phyloP scores from a whole-genome alignment of 2,797 vertebrate species.

The Microctenopoma lineatum region DNA sequence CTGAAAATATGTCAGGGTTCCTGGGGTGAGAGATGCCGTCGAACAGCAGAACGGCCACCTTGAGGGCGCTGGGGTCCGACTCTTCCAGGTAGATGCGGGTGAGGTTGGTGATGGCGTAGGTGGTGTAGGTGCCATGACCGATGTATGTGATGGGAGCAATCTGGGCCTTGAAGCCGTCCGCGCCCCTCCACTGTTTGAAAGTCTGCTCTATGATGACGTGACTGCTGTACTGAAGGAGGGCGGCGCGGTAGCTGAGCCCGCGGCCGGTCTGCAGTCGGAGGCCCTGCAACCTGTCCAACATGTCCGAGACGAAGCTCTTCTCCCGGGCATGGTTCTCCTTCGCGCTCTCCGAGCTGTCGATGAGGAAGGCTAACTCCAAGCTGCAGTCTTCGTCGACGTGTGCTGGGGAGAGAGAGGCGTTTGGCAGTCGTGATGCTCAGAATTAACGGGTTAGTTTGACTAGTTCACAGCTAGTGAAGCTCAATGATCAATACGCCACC shows the following conservation, averaged over 20 bases:
- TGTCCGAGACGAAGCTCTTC: constrained; percentile 86
- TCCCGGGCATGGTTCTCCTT: constrained; percentile 91
- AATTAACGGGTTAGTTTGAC: neutral
- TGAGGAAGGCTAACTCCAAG: constrained; percentile 89
- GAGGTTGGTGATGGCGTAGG: constrained; percentile 93
- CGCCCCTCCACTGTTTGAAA: constrained; percentile 88
- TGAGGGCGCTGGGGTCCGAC: constrained; percentile 81
- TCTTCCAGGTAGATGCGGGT: constrained; percentile 90
- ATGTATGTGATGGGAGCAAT: constrained; percentile 86
- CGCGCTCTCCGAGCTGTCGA: constrained; percentile 93
- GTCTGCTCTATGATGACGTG: constrained; percentile 88
- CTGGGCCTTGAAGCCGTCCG: constrained; percentile 84
- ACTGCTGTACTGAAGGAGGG: constrained; percentile 93
- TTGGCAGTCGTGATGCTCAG: neutral
- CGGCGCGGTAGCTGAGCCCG: constrained; percentile 83
- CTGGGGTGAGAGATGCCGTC: constrained; percentile 90
- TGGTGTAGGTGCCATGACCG: constrained; percentile 92
- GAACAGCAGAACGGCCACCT: constrained; percentile 88
- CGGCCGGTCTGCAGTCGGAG: constrained; percentile 83
- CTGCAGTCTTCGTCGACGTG: constrained; percentile 83
- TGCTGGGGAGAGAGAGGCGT: constrained; percentile 35
- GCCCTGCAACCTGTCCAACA: constrained; percentile 83
- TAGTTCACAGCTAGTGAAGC: too few relatives aligned
- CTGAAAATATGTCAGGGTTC: constrained; percentile 91
- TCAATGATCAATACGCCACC: too few relatives aligned